A percentile compares a stretch with the other conserved stretches of the same genome.
These are phyloP conservation scores for Danio tinwini DNA, from an alignment of 2,797 vertebrate species.

Conservation along the genomic window DNA sequence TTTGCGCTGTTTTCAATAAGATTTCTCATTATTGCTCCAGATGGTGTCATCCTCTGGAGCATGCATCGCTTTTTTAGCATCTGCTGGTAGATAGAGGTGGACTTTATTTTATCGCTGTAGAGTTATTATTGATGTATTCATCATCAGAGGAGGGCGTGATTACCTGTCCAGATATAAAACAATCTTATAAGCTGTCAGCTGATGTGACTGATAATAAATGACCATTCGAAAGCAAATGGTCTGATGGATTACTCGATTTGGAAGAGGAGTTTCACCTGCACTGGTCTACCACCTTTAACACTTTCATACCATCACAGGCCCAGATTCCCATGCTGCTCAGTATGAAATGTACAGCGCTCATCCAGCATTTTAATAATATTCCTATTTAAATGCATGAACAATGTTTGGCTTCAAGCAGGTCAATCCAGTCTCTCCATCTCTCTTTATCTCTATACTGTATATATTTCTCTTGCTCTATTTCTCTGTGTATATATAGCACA, in stretches of 20 bases:
- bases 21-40: conserved; percentile 32
- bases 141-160: not conserved
- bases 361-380: conserved; percentile 59
- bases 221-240: not conserved
- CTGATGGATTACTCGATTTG: not conserved
- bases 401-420: conserved; percentile 35
- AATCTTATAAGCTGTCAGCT: not conserved
- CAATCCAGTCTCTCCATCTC: conserved; percentile 8
- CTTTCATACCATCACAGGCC: not conserved
- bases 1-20: conserved; percentile 36
- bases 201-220: conserved; percentile 13
- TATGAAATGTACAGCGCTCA: conserved; percentile 21
- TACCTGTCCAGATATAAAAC: conserved; percentile 8
- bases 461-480: not conserved
- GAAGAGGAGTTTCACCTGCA: not conserved
- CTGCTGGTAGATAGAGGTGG: not conserved
- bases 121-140: conserved; percentile 12
- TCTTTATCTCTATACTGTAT: not conserved
- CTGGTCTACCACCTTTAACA: conserved; percentile 15
- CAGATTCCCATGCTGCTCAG: conserved; percentile 18
- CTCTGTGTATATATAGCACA: not conserved
- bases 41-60: conserved; percentile 21
- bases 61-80: not conserved
- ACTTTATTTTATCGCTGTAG: conserved; percentile 25
- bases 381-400: conserved; percentile 51